Conservation (phyloP, 2,888 invertebrate genomes). For the Masnerella sp. region DNA sequence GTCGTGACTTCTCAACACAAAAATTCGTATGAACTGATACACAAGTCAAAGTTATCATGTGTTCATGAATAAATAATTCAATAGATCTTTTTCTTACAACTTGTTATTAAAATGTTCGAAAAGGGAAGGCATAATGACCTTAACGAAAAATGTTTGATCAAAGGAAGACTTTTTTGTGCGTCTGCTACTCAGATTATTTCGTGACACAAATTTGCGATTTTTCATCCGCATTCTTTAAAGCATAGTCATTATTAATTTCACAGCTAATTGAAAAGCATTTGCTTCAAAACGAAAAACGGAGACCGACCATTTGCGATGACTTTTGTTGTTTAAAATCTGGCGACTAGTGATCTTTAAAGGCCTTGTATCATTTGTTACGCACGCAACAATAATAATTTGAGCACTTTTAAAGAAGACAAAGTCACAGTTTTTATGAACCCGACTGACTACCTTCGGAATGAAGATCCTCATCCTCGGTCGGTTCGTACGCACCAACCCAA, state of each 20-base stretch:
- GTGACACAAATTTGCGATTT: too few relatives aligned
- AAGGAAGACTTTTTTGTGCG: too few relatives aligned
- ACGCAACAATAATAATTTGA: constrained; percentile 43
- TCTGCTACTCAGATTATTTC: too few relatives aligned
- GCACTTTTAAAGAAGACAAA: constrained; percentile 26
- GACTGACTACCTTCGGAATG: constrained; percentile 56
- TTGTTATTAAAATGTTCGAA: too few relatives aligned
- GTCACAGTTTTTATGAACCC: constrained; percentile 51
- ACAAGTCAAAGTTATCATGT: too few relatives aligned
- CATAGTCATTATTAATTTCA: constrained; percentile 20
- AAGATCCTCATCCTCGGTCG: constrained; percentile 36
- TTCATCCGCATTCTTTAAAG: too few relatives aligned
- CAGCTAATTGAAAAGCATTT: neutral
- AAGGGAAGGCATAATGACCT: too few relatives aligned
- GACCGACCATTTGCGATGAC: neutral
- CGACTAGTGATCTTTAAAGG: constrained; percentile 31
- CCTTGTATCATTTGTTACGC: constrained; percentile 39
- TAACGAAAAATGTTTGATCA: too few relatives aligned
- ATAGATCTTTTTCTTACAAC: too few relatives aligned
- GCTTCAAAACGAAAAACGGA: neutral
- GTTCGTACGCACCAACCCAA: constrained; percentile 14
- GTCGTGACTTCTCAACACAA: too few relatives aligned
- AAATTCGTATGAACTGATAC: too few relatives aligned
- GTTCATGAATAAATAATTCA: too few relatives aligned
- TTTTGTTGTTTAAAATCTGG: constrained; percentile 14